phyloP scores from a whole-genome alignment of 2,113 vertebrate species.

The Paraplagusia blochii region DNA sequence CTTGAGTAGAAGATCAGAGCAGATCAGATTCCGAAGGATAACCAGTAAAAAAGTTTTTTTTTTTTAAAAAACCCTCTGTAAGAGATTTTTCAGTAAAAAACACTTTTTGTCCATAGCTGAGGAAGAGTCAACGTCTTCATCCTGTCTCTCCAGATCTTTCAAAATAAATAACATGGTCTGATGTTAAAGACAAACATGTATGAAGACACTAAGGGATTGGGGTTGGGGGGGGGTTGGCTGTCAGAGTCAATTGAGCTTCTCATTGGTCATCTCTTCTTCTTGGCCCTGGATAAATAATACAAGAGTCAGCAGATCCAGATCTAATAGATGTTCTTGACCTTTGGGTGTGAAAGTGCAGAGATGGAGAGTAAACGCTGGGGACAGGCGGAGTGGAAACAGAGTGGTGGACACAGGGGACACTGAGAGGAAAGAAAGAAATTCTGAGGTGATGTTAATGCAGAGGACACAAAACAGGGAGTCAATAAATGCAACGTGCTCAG shows the following conservation, averaged over 20 bases:
- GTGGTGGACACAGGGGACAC: not conserved
- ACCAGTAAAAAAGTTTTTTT: too few species aligned
- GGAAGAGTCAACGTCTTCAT: too few species aligned
- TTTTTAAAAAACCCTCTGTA: too few species aligned
- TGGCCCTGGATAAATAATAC: constrained; percentile 62
- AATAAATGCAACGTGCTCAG: constrained; percentile 36
- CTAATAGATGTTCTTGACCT: constrained; percentile 71
- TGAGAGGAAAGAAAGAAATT: not conserved
- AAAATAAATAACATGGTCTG: too few species aligned
- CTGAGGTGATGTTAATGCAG: constrained; percentile 5
- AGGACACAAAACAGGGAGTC: constrained; percentile 42
- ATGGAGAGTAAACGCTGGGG: not conserved
- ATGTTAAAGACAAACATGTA: too few species aligned
- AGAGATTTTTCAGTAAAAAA: too few species aligned
- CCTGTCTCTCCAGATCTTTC: too few species aligned
- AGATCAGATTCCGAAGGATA: too few species aligned
- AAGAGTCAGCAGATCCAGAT: constrained; percentile 64
- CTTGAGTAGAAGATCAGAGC: too few species aligned
- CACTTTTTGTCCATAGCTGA: too few species aligned
- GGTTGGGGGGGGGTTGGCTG: constrained; percentile 30
- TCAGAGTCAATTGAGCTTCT: constrained; percentile 63
- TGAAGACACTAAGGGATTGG: too few species aligned
- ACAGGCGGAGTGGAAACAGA: not conserved
- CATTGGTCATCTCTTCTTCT: constrained; percentile 56
- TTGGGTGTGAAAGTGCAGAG: constrained; percentile 24